Base-by-base conservation (phyloP, 2,113 vertebrate genomes). In the Campylomormyrus tamandua region DNA sequence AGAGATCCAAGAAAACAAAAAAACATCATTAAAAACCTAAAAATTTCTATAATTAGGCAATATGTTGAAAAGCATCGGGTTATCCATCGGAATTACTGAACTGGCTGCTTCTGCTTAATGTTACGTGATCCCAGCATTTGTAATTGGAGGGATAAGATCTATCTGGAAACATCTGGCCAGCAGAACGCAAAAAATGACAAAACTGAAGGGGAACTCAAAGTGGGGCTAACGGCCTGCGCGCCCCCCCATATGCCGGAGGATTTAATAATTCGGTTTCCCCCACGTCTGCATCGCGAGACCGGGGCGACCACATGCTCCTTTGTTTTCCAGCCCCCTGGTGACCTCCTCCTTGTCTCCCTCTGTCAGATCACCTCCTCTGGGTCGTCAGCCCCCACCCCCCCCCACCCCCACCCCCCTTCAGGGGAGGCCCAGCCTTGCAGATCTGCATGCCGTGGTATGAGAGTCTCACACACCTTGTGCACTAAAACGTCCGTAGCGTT, bases 1-100 rank as follows among this genome's bases (percentile, higher is more conserved):
- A 39, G 70, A 77, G 70, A 77, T 80, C 13, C 74, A 80, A 80
- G 35, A 80, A 80, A 80, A 80, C 31, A 80, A 80, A 80, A 80
- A 80, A 42, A 19, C 62, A 66, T 70, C 62, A 70, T 70, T 70
- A 70, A 70, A 70, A 70, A 70, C 10, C n/a, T 10, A 70, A 70
- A 31, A 70, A 5, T 70, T 70, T 80, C 74, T 42, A 42, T 39
- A 80, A 80, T 42, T 15, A 17, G 74, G 74, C 35, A 42, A 1
- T 17, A 77, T 35, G 70, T 39, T 77, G 70, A 77, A 42, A 42
- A 80, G 13, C 1, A 39, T 2, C 1, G 17, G 35, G 35, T 42
- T 80, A 39, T 77, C 70, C 70, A 77, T 39, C 70, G 5, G 27
- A 35, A 35, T 77, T 39, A 77, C 35, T 35, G 27, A 39, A 77